Evolutionary conservation across 2,113 vertebrate species (phyloP).

Genomic region (Aleadryas rufinucha): DNA sequence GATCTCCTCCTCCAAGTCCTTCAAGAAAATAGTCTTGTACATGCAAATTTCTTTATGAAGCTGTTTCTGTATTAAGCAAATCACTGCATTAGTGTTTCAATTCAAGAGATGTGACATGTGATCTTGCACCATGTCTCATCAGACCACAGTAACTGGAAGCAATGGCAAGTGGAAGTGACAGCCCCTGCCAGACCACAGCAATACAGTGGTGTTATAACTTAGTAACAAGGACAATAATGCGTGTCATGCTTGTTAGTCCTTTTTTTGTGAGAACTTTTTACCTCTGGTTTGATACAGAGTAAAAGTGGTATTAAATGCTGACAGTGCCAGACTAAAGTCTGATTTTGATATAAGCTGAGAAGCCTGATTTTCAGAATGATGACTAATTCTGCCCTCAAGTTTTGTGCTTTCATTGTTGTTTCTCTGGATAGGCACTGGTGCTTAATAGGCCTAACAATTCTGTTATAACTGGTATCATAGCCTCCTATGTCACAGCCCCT

Average conservation of each 20-base stretch:
- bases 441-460: not conserved
- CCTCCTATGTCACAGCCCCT: not conserved
- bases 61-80: conserved; percentile 1
- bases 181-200: not conserved
- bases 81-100: not conserved
- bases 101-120: not conserved
- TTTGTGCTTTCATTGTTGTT: not conserved
- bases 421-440: not conserved
- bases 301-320: not conserved
- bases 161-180: conserved; percentile 5
- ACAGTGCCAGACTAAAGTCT: not conserved
- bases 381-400: not conserved
- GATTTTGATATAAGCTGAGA: not conserved
- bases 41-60: not conserved
- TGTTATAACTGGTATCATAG: not conserved
- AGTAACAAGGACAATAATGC: not conserved
- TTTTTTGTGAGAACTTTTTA: not conserved
- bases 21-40: not conserved
- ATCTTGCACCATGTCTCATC: not conserved
- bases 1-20: not conserved
- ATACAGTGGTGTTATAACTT: not conserved
- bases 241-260: not conserved
- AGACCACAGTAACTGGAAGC: not conserved
- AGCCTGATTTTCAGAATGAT: not conserved
- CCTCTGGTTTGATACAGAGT: not conserved